Evolutionary conservation across 2,113 vertebrate genomes (phyloP), one percentile per base, ranked within the genome.

Genomic region (Maccullochella peelii): DNA sequence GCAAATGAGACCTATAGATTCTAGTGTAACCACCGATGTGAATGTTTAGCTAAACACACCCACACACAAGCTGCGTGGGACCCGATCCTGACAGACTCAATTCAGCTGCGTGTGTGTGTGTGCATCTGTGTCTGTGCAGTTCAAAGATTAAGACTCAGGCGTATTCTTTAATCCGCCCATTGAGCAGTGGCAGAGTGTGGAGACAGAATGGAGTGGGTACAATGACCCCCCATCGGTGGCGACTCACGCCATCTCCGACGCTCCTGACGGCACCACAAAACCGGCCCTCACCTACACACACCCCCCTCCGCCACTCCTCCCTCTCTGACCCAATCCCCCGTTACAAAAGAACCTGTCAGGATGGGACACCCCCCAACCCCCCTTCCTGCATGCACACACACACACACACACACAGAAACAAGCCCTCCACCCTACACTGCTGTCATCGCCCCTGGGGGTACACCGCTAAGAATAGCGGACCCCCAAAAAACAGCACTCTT

Each of bases 121-220:
- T 74, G 87, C 54, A 44, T 84, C 40, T 85, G 77, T 85, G 82
- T 88, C 59, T 84, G 83, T 18, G 83, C 73, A 63, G 91, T 89
- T 94, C 89, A 95, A 90, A 95, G 94, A 95, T 95, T 94, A 94
- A 92, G 91, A 92, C 91, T 93, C 83, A 63, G 91, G 93, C 87
- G 79, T 92, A 82, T 91, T 92, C 82, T 95, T 83, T 95, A 95
- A 95, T 96, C 95, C 93, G 10, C 71, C 87, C 93, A 94, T 95
- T 94, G 93, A 94, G 88, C 83, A 44, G 83, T 84, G 86, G 89
- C 87, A 79, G 91, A 91, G 92, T 91, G 92, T 93, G 90, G 86
- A 93, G 92, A 79, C 88, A 90, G 90, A 94, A 93, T 94, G 86
- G 90, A 93, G 88, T 86, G 76, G 84, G 90, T 36, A 95, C 93